Conservation (phyloP, 2,113 vertebrate genomes). For the Syngnathus scovelli region DNA sequence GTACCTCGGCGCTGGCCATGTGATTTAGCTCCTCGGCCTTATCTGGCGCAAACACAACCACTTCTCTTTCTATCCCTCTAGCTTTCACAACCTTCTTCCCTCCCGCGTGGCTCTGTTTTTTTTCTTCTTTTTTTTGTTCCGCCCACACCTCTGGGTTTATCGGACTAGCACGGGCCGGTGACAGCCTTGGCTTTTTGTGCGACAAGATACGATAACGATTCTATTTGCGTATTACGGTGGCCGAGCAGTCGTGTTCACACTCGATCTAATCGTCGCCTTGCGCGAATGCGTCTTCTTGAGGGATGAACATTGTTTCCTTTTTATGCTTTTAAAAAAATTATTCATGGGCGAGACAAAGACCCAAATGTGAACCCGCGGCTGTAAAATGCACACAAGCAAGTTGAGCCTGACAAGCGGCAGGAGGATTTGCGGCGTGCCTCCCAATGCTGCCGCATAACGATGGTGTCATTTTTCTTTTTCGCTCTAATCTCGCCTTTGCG, state of each 20-base stretch:
- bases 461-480: neutral
- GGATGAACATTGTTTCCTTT: slow-evolving; percentile 5
- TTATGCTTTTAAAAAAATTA: neutral
- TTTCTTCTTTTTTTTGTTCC: slow-evolving; percentile 1
- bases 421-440: neutral
- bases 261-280: slow-evolving; percentile 26
- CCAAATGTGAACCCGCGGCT: neutral
- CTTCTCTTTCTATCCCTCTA: slow-evolving; percentile 56
- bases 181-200: slow-evolving; percentile 39
- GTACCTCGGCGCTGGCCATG: slow-evolving; percentile 61
- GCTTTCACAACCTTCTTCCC: slow-evolving; percentile 16
- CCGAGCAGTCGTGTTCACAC: slow-evolving; percentile 13
- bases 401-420: slow-evolving; percentile 14
- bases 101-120: slow-evolving; percentile 9
- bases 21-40: slow-evolving; percentile 70
- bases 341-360: neutral
- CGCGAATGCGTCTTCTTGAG: slow-evolving; percentile 5
- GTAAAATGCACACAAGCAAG: slow-evolving; percentile 4
- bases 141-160: slow-evolving; percentile 52
- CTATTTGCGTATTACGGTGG: slow-evolving; percentile 35
- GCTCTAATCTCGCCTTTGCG: slow-evolving; percentile 10
- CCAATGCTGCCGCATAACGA: neutral
- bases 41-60: slow-evolving; percentile 73
- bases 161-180: slow-evolving; percentile 42
- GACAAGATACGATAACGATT: slow-evolving; percentile 44